Base-by-base conservation (phyloP, 2,888 invertebrate genomes). In the Reticulitermes lucifugus region DNA sequence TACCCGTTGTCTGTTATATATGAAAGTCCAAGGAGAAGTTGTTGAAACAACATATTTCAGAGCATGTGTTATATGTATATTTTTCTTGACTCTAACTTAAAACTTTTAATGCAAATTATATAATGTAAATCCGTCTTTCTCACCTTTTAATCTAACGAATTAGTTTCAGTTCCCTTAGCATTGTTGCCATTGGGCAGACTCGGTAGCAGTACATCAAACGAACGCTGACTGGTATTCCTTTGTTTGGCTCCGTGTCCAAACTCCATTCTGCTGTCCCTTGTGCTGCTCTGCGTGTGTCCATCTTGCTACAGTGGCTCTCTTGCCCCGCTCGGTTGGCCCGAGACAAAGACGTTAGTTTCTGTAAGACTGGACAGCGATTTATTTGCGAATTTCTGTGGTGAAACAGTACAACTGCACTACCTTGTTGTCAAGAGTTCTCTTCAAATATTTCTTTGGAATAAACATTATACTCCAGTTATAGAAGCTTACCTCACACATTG, bases 191-290 rank as follows among this genome's bases (percentile, higher is more conserved):
- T 5, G 77, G 22, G 5, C 41, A 35, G 51, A 46, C 46, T 22
- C 25, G 25, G 25, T 25, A 7, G n/a, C 55, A n/a, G 5, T 77
- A 41, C 21, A 51, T 77, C 21, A 77, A 77, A 77, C 46, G 51
- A 43, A 46, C 25, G 43, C n/a, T 77, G 77, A n/a, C 46, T 43
- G 77, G 22, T 77, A 77, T 77, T 77, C 77, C 77, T 77, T 77
- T 77, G 77, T 77, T 46, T 77, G 22, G 7, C 51, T 77, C 46
- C 77, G 77, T 77, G 77, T 77, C 51, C 77, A 77, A 51, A 1
- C 77, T 43, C 81, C 81, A 81, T 81, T 70, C 81, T 65, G n/a
- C 81, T 81, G 81, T 81, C 81, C 81, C 21, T 22, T 46, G 43
- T 14, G 41, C 65, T 9, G 46, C 25, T 65, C 43, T 18, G n/a